Evolutionary conservation across 2,888 invertebrate genomes (phyloP).

Genomic region (Doris montereyensis): DNA sequence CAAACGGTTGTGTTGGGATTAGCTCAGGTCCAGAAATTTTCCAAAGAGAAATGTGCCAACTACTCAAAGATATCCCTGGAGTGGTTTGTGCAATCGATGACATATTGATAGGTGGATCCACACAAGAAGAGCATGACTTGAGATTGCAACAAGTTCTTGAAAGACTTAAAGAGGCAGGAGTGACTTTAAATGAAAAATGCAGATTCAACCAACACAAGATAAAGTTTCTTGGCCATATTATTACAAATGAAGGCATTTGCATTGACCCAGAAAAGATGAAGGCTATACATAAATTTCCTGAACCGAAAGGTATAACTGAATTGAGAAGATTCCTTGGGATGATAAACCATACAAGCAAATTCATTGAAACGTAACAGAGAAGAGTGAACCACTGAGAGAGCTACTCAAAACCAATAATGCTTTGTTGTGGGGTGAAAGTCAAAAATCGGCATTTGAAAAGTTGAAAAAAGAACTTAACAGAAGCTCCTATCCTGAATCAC

Average conservation of each 20-base stretch:
- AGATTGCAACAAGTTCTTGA: not conserved
- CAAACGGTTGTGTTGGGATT: constrained; percentile 29
- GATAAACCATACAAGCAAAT: constrained; percentile 1
- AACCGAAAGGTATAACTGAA: not conserved
- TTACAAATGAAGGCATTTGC: not conserved
- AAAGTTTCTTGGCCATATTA: constrained; percentile 26
- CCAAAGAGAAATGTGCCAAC: too few species aligned
- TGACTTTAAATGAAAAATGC: constrained; percentile 32
- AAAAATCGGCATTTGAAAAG: not conserved
- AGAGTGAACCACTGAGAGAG: not conserved
- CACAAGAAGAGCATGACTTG: not conserved
- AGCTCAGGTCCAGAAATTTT: constrained; percentile 19
- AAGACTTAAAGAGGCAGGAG: not conserved
- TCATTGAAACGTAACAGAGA: not conserved
- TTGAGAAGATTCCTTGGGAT: not conserved
- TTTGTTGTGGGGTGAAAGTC: not conserved
- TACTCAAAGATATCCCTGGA: not conserved
- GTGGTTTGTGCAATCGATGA: constrained; percentile 13
- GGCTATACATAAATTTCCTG: not conserved
- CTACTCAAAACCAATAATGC: not conserved
- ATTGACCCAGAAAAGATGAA: constrained; percentile 8
- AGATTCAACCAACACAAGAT: constrained; percentile 2
- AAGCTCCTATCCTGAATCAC: not conserved
- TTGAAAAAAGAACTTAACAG: not conserved
- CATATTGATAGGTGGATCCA: constrained; percentile 3